Conservation (phyloP, 2,888 invertebrate genomes). For the Orthonychiurus folsomi region DNA sequence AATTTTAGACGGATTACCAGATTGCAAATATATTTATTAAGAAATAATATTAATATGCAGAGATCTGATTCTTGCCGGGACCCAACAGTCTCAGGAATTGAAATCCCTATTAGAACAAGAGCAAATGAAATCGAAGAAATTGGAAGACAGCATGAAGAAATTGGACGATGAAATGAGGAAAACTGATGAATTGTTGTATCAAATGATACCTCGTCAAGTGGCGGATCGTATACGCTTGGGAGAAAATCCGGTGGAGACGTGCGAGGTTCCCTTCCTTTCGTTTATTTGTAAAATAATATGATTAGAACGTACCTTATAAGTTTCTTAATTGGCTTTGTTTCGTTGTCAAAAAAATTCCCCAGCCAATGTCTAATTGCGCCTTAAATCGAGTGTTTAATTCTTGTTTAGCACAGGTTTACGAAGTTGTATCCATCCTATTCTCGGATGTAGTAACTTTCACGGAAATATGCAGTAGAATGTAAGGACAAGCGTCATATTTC, state of each 20-base stretch:
- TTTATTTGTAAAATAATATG: not conserved
- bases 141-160: slow-evolving; percentile 93
- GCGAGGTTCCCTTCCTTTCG: slow-evolving; percentile 61
- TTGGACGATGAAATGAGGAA: slow-evolving; percentile 91
- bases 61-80: slow-evolving; percentile 90
- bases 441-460: slow-evolving; percentile 97
- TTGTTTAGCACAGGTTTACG: slow-evolving; percentile 87
- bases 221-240: slow-evolving; percentile 86
- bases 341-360: too few species aligned
- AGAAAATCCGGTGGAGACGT: slow-evolving; percentile 92
- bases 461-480: slow-evolving; percentile 88
- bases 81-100: slow-evolving; percentile 92
- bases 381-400: too few species aligned
- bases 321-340: too few species aligned
- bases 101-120: slow-evolving; percentile 93
- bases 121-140: slow-evolving; percentile 88
- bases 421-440: slow-evolving; percentile 90
- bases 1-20: not conserved
- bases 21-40: not conserved
- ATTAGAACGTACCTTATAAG: not conserved
- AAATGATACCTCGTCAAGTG: slow-evolving; percentile 98
- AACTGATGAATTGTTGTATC: slow-evolving; percentile 89
- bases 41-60: slow-evolving; percentile 49
- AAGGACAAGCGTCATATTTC: too few species aligned
- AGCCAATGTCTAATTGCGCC: too few species aligned